Evolutionary conservation across 2,888 invertebrate species (phyloP).

Genomic region (Julus scandinavius): DNA sequence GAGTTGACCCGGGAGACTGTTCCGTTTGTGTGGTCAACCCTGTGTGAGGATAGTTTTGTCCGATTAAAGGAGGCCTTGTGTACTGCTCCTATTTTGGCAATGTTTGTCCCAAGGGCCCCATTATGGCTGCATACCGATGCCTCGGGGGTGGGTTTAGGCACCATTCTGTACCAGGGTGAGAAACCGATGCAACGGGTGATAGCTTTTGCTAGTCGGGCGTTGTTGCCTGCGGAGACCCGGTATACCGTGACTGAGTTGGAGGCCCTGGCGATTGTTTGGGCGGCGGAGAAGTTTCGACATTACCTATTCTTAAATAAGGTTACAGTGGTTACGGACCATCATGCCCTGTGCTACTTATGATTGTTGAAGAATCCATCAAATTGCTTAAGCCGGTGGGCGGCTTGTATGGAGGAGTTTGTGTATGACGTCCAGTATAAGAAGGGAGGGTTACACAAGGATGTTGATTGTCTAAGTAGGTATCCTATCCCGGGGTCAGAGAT

Average conservation of each 20-base stretch:
- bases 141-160: too few relatives aligned
- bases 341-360: background rate
- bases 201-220: background rate
- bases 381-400: background rate
- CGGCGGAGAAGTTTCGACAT: background rate
- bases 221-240: background rate
- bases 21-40: too few relatives aligned
- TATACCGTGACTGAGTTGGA: background rate
- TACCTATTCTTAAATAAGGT: background rate
- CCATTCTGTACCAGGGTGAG: too few relatives aligned
- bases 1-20: background rate
- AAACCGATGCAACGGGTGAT: background rate
- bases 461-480: background rate
- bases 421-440: background rate
- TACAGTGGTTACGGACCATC: background rate
- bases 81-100: too few relatives aligned
- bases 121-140: too few relatives aligned
- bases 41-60: too few relatives aligned
- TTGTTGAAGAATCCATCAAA: background rate
- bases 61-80: too few relatives aligned
- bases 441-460: background rate
- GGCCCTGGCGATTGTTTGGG: background rate
- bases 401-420: background rate
- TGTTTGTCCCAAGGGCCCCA: too few relatives aligned
- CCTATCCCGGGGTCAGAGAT: background rate